Percentiles rank a stretch among this genome's conserved stretches.
These are phyloP conservation scores for Phrynocephalus guinanensis DNA, from an alignment of 2,797 vertebrate species.

Conservation along the genomic window DNA sequence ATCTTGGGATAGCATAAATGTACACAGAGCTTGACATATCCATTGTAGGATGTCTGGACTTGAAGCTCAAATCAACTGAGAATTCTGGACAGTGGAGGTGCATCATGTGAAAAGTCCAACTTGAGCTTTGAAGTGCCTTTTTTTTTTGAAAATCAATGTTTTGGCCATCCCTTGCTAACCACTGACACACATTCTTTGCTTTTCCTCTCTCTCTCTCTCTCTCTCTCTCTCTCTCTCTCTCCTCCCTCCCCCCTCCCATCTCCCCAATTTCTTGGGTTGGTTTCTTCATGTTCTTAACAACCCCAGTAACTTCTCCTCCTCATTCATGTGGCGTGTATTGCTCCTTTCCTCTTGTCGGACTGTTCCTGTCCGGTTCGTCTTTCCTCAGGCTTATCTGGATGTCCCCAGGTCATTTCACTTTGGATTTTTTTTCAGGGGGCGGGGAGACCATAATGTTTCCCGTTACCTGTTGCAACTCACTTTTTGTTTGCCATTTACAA, in stretches of 20 bases:
- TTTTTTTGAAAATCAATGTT: neutral
- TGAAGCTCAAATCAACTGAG: neutral
- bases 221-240: too few species aligned
- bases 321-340: neutral
- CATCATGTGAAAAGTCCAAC: too few species aligned
- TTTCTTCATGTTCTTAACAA: neutral
- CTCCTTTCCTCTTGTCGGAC: neutral
- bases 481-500: neutral
- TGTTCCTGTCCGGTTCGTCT: neutral
- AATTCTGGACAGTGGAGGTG: neutral
- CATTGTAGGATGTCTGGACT: neutral
- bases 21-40: neutral
- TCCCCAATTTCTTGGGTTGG: neutral
- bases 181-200: neutral
- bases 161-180: neutral
- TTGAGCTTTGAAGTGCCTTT: neutral
- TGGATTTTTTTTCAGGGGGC: neutral
- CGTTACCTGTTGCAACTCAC: neutral
- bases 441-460: neutral
- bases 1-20: neutral
- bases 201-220: too few species aligned
- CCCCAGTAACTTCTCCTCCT: neutral
- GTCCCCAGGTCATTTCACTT: neutral
- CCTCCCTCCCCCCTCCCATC: too few species aligned
- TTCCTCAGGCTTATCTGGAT: neutral